A percentile compares a stretch with the other conserved stretches of the same genome.
phyloP scores from a whole-genome alignment of 1,140 invertebrate species.

The Muscidifurax raptorellus region DNA sequence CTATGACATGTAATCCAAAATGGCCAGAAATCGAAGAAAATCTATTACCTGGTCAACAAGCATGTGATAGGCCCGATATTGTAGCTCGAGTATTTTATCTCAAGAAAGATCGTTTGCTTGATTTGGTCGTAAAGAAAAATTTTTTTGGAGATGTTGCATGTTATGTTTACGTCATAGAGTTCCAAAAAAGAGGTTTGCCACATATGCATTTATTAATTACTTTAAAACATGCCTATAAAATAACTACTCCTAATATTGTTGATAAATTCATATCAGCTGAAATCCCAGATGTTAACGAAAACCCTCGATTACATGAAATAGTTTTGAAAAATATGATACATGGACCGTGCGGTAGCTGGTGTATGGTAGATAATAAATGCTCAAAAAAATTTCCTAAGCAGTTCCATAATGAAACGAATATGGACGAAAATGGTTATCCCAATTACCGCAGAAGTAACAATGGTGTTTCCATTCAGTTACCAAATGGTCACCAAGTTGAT shows the following conservation, averaged over 20 bases:
- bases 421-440: slow-evolving; percentile 71
- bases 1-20: slow-evolving; percentile 70
- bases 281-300: slow-evolving; percentile 65
- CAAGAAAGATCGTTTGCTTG: slow-evolving; percentile 40
- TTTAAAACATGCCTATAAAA: slow-evolving; percentile 61
- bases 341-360: slow-evolving; percentile 61
- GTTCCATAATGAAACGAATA: slow-evolving; percentile 56
- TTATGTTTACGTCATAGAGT: slow-evolving; percentile 71
- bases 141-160: slow-evolving; percentile 63
- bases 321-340: slow-evolving; percentile 62
- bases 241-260: slow-evolving; percentile 56
- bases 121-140: slow-evolving; percentile 40
- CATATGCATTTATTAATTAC: slow-evolving; percentile 73
- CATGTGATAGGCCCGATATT: slow-evolving; percentile 60
- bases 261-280: slow-evolving; percentile 69
- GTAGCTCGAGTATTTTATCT: slow-evolving; percentile 56
- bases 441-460: slow-evolving; percentile 60
- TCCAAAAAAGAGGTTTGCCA: no score
- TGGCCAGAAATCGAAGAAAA: slow-evolving; percentile 62
- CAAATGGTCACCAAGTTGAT: slow-evolving; percentile 11
- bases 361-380: slow-evolving; percentile 36
- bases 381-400: slow-evolving; percentile 60
- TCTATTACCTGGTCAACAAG: slow-evolving; percentile 59
- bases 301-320: slow-evolving; percentile 57
- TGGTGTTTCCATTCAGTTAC: slow-evolving; percentile 32